These are phyloP conservation scores for Xiphophorus couchianus DNA, from an alignment of 2,113 vertebrate genomes.

Conservation along the genomic window DNA sequence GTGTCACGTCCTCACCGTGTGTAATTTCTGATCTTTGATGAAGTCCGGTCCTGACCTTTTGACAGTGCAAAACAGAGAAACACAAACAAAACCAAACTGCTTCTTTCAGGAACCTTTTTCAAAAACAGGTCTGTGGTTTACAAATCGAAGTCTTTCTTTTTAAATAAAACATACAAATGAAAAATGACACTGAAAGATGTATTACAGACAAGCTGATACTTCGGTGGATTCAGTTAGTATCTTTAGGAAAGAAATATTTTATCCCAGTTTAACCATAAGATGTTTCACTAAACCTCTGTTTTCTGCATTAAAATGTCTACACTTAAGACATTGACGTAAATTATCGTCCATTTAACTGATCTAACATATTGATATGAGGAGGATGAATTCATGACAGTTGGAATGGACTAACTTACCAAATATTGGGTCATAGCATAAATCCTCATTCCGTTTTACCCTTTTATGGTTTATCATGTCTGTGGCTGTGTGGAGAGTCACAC, in stretches of 20 bases:
- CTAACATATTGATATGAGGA: background rate
- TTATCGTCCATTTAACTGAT: background rate
- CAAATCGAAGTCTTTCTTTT: too few relatives aligned
- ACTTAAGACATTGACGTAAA: background rate
- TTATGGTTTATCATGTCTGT: conserved; percentile 36
- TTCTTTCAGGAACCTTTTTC: background rate
- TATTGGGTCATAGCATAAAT: background rate
- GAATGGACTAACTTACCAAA: background rate
- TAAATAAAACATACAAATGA: too few relatives aligned
- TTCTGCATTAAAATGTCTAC: background rate
- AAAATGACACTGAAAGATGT: too few relatives aligned
- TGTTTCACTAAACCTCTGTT: background rate
- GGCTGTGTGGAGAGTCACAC: background rate
- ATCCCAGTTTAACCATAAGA: too few relatives aligned
- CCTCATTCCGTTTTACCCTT: background rate
- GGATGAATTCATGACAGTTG: background rate
- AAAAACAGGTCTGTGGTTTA: too few relatives aligned
- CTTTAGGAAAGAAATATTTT: too few relatives aligned
- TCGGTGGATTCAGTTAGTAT: too few relatives aligned
- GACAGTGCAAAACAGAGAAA: background rate
- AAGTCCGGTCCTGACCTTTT: background rate
- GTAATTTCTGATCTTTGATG: background rate
- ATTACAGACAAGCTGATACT: too few relatives aligned
- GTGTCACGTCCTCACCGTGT: background rate
- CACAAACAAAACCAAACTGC: background rate